These are phyloP conservation scores for Diplosoma virens DNA, from an alignment of 23 tunicate species.

Conservation along the genomic window DNA sequence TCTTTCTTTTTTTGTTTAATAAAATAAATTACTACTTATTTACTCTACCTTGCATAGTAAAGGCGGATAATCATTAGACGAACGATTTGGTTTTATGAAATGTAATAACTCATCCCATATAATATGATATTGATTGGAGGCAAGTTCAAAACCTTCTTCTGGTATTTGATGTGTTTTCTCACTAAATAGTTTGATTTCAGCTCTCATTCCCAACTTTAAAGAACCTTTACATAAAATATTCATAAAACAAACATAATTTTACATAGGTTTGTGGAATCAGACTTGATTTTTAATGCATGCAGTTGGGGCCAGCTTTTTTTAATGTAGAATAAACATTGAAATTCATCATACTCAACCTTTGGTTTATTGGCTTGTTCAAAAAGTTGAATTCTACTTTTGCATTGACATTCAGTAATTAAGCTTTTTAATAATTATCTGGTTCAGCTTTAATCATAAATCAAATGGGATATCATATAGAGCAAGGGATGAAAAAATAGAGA, in stretches of 20 bases:
- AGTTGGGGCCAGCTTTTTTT: neutral
- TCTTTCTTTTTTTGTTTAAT: too few species aligned
- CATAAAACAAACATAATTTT: neutral
- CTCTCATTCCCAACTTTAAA: constrained; percentile 65
- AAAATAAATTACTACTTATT: too few species aligned
- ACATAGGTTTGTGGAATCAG: neutral
- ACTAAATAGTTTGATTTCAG: constrained; percentile 38
- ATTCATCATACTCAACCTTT: too few species aligned
- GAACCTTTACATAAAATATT: constrained; percentile 23
- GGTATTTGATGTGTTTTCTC: constrained; percentile 69
- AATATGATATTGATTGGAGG: constrained; percentile 25
- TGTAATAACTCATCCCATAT: constrained; percentile 58
- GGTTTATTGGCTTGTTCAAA: too few species aligned
- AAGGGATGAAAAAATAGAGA: too few species aligned
- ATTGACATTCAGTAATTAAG: too few species aligned
- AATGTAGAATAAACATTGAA: too few species aligned
- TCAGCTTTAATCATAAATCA: too few species aligned
- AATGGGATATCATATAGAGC: too few species aligned
- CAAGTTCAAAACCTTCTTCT: constrained; percentile 37
- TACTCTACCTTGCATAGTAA: constrained; percentile 27
- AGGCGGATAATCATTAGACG: constrained; percentile 32
- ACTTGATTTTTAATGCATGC: neutral
- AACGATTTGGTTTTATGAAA: constrained; percentile 31
- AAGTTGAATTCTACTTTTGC: too few species aligned
- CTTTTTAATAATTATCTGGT: too few species aligned